phyloP scores from a whole-genome alignment of 1,140 invertebrate species.

The Aphelenchoides besseyi region DNA sequence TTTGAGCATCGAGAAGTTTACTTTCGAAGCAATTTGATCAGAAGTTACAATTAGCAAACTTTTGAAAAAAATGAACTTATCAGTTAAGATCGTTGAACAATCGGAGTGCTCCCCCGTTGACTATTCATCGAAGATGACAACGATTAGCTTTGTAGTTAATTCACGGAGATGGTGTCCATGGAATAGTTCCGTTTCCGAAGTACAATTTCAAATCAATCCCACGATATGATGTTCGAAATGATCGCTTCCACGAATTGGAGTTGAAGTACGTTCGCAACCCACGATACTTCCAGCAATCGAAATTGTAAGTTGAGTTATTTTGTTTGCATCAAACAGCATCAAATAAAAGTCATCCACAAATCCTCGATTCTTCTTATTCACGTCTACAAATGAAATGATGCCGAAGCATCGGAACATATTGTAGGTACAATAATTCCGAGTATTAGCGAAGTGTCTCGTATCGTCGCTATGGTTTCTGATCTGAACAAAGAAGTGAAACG shows the following conservation, averaged over 20 bases:
- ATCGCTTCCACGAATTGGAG: neutral
- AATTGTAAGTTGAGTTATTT: neutral
- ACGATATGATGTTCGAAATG: too few species aligned
- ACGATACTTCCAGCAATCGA: neutral
- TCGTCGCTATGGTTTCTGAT: neutral
- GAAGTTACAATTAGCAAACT: too few species aligned
- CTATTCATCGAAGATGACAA: too few species aligned
- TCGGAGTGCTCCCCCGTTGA: too few species aligned
- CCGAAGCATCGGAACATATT: neutral
- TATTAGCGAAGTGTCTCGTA: neutral
- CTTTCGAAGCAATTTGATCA: too few species aligned
- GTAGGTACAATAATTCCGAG: neutral
- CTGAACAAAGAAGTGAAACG: neutral
- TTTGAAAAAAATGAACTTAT: too few species aligned
- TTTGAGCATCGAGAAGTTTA: too few species aligned
- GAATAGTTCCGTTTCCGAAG: too few species aligned
- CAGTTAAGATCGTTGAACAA: too few species aligned
- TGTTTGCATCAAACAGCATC: neutral
- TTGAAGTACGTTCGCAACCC: neutral
- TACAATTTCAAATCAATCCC: too few species aligned
- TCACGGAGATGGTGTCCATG: too few species aligned
- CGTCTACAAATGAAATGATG: neutral
- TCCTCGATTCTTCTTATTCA: neutral
- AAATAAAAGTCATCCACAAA: neutral
- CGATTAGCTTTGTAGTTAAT: too few species aligned